A percentile compares a stretch with the other conserved stretches of the same genome.
Evolutionary conservation across 2,888 invertebrate species (phyloP).

Genomic region (Philereme vetulata): DNA sequence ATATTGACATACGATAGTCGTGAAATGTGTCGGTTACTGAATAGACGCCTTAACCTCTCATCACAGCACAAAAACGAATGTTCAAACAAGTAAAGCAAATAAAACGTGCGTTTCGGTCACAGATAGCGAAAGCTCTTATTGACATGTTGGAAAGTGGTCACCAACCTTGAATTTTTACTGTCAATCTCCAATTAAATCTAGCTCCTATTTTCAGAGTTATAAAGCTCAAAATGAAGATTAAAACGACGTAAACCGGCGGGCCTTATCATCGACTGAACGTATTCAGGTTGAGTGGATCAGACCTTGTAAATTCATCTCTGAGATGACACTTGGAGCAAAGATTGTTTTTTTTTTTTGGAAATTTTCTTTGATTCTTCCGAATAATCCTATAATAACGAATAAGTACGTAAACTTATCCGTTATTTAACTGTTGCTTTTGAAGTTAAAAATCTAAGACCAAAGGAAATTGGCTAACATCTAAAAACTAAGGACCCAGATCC

Average conservation of each 20-base stretch:
- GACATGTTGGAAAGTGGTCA: slow-evolving; percentile 80
- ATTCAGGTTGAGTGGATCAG: slow-evolving; percentile 69
- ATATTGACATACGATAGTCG: no score
- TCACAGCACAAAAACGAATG: slow-evolving; percentile 60
- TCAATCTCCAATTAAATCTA: slow-evolving; percentile 39
- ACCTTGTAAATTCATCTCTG: slow-evolving; percentile 39
- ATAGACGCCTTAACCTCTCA: slow-evolving; percentile 36
- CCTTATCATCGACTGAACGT: slow-evolving; percentile 66
- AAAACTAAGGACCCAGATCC: no score
- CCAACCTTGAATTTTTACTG: slow-evolving; percentile 45
- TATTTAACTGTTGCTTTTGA: no score
- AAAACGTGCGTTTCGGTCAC: slow-evolving; percentile 69
- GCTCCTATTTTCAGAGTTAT: slow-evolving; percentile 40
- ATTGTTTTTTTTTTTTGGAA: no score
- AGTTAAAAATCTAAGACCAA: no score
- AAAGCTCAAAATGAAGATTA: slow-evolving; percentile 40
- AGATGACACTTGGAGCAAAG: background rate
- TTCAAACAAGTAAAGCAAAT: slow-evolving; percentile 74
- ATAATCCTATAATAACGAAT: no score
- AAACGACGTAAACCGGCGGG: slow-evolving; percentile 57
- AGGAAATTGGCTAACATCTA: no score
- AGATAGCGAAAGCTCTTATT: slow-evolving; percentile 82
- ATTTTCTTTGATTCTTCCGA: no score
- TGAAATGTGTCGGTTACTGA: no score
- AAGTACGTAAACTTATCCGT: no score